Evolutionary conservation across 2,888 invertebrate genomes (phyloP), one percentile per base, ranked within the genome.

Genomic region (Megamerina dolium): DNA sequence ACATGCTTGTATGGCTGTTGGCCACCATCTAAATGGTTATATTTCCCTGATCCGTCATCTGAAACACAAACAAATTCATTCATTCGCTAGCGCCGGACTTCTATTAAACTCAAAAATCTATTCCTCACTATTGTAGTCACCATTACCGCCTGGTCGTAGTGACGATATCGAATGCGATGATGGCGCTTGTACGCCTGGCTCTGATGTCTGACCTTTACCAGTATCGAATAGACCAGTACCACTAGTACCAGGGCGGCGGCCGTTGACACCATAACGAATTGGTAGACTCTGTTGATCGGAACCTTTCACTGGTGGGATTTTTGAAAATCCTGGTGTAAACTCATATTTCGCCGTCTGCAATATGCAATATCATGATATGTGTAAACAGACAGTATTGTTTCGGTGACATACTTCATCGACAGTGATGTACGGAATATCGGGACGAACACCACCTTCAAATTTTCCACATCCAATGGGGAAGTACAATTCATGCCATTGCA

Each of bases 401-500:
- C 23, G 21, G 42, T 17, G 47, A 52, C 54, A 40, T 65, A 66
- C 66, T 42, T 64, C 57, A 45, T 54, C 59, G 41, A 54, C 52
- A 35, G 53, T 33, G 39, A 59, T 61, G 39, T 57, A 50, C 52
- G 60, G 48, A 49, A 51, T 46, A 20, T 67, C 60, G n/a, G 69
- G 73, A 1, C 68, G 64, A 29, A 63, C 57, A 13, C 72, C 72
- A 29, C 66, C 67, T 40, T 62, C 70, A 41, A 67, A 64, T 52
- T 77, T 77, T 23, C 82, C 82, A 62, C 87, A 87, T 37, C 82
- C 82, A 55, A 80, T 77, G 5, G 87, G 87, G 69, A 86, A 85
- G 62, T 80, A 80, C 32, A 85, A 68, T 52, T 84, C 76, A 34
- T 76, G 68, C 84, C 85, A 86, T 21, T 79, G 75, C 6, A 82